These are phyloP conservation scores for Hyperoplus lanceolatus DNA, from an alignment of 2,797 vertebrate genomes.

Conservation along the genomic window DNA sequence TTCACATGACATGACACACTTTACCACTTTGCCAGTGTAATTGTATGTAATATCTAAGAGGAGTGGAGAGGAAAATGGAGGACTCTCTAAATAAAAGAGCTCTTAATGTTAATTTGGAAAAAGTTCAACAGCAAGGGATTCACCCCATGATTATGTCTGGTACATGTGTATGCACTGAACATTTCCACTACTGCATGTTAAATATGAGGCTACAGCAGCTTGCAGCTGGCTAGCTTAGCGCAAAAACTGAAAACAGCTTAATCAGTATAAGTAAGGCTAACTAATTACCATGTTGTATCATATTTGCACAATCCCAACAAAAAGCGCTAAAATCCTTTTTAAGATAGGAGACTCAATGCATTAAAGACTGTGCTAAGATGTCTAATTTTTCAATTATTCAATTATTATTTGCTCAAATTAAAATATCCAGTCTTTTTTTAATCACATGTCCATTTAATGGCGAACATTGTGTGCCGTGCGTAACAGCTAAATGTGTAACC, in stretches of 20 bases:
- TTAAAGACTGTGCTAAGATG: background rate
- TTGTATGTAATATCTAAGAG: conserved; percentile 77
- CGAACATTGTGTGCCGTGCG: background rate
- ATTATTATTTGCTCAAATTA: background rate
- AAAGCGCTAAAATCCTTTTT: background rate
- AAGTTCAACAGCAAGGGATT: conserved; percentile 46
- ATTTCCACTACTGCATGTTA: background rate
- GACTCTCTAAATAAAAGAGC: conserved; percentile 71
- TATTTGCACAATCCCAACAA: background rate
- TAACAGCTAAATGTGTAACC: too few relatives aligned
- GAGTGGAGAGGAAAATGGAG: conserved; percentile 64
- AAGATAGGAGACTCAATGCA: too few relatives aligned
- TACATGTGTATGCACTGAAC: conserved; percentile 1
- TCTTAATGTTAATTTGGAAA: conserved; percentile 69
- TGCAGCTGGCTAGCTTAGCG: background rate
- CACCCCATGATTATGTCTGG: conserved; percentile 31
- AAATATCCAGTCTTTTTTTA: background rate
- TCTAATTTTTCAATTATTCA: background rate
- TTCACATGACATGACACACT: conserved; percentile 52
- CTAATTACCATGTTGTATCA: background rate
- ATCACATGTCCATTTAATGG: background rate
- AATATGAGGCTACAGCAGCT: background rate
- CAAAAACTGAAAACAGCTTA: conserved; percentile 1
- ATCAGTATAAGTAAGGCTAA: background rate
- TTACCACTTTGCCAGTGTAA: conserved; percentile 71